Evolutionary conservation across 2,797 vertebrate species (phyloP), one percentile per base, ranked within the genome.

Genomic region (Lutjanus campechanus): DNA sequence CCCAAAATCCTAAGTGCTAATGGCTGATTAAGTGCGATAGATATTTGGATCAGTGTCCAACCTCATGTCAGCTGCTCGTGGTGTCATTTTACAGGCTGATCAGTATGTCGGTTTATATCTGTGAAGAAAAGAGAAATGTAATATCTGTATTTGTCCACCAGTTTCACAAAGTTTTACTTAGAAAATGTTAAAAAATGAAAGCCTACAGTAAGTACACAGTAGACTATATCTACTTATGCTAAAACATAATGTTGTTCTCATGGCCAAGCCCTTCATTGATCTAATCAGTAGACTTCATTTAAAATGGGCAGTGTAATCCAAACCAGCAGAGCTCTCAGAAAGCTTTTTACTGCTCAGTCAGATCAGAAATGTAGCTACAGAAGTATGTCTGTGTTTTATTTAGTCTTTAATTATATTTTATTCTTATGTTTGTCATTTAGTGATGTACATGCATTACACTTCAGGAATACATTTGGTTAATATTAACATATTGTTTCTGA

Each of bases 251-350:
- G 16, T 55, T 82, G 15, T 80, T 51, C 65, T 69, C 7, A 9
- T 56, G 66, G 59, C 63, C 20, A 55, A 71, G 73, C 56, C 49
- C 43, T 66, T 75, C 16, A 62, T 58, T 69, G 74, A 82, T 85
- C 63, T 60, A 77, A 77, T 85, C 80, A 85, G 78, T 85, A 61
- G 29, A 29, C 17, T 40, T 70, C 3, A 70, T 82, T 80, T 73
- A 59, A 77, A 81, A 80, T 56, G 65, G 25, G 4, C n/a, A 7
- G 16, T 50, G 58, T 82, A 77, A 89, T 60, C 46, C 25, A 56
- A 80, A 73, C 51, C 60, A 76, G 43, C 36, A 77, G 61, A 68
- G 63, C 36, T 62, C 51, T 75, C 51, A 69, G 66, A 69, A 54
- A 82, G 68, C n/a, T 70, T 74, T 61, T 81, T n/a, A 53, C 53